Conservation (phyloP, 2,113 vertebrate species). For the Rhizomys pruinosus region DNA sequence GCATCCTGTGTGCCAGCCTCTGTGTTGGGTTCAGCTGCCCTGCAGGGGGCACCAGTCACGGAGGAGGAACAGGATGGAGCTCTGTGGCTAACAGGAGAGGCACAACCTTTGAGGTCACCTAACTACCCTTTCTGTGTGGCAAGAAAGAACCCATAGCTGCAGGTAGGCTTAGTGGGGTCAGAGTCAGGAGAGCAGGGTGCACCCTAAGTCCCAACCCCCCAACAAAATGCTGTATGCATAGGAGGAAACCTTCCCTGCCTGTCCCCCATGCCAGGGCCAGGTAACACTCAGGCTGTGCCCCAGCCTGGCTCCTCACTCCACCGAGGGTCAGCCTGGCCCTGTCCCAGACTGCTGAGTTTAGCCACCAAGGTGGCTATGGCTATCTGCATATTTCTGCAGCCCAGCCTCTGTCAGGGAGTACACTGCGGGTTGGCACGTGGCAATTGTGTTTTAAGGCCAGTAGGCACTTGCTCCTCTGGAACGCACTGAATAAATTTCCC, state of each 20-base stretch:
- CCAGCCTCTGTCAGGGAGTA: background rate
- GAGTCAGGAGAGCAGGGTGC: background rate
- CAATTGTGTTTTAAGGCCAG: background rate
- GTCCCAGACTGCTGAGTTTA: rapidly evolving
- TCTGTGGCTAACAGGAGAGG: too few relatives aligned
- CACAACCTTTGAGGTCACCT: rapidly evolving
- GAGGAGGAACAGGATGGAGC: background rate
- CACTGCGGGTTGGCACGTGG: background rate
- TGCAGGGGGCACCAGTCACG: background rate
- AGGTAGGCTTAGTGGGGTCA: too few relatives aligned
- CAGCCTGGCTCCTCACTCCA: background rate
- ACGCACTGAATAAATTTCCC: slow-evolving; percentile 76
- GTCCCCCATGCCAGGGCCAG: too few relatives aligned
- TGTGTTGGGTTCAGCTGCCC: background rate
- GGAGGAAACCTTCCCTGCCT: background rate
- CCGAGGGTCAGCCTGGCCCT: background rate
- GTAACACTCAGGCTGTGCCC: too few relatives aligned
- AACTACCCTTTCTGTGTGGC: rapidly evolving
- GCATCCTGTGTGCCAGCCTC: background rate
- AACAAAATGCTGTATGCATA: rapidly evolving
- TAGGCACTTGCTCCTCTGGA: background rate
- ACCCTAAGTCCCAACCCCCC: background rate
- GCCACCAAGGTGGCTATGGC: too few relatives aligned
- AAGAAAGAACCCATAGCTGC: background rate
- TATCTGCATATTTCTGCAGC: too few relatives aligned